Percentiles rank a stretch among this genome's conserved stretches.
phyloP scores from a whole-genome alignment of 2,113 vertebrate genomes.

The Oceanites oceanicus region DNA sequence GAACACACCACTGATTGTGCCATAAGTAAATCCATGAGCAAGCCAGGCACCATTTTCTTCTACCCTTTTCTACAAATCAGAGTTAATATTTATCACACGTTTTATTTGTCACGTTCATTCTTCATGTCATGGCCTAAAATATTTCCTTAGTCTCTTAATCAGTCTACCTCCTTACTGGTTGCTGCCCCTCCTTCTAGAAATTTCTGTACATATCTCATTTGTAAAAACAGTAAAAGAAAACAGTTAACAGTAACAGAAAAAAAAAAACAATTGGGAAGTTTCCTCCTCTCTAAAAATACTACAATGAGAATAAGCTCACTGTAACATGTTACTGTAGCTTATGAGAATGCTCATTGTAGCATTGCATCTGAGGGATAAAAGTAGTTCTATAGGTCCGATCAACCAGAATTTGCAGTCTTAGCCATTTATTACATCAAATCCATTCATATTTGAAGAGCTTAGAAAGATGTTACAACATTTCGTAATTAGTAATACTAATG shows the following conservation, averaged over 20 bases:
- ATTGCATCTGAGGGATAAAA: neutral
- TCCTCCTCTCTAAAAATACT: neutral
- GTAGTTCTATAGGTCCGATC: neutral
- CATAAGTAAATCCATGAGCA: neutral
- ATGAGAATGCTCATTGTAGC: neutral
- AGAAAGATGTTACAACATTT: neutral
- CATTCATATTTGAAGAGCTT: neutral
- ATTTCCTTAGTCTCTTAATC: neutral
- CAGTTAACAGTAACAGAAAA: neutral
- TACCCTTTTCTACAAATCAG: neutral
- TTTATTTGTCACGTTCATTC: neutral
- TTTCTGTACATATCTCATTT: neutral
- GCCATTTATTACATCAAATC: neutral
- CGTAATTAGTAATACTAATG: neutral
- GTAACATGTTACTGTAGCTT: neutral
- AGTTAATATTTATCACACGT: neutral
- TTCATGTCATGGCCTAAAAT: neutral
- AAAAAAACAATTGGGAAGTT: neutral
- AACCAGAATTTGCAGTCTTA: neutral
- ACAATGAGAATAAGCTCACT: neutral
- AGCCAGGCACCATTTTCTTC: neutral
- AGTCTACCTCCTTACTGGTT: neutral
- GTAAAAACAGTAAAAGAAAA: neutral
- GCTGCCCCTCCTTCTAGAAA: neutral
- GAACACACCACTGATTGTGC: neutral